Evolutionary conservation across 2,113 vertebrate species (phyloP).

Genomic region (Nestor notabilis): DNA sequence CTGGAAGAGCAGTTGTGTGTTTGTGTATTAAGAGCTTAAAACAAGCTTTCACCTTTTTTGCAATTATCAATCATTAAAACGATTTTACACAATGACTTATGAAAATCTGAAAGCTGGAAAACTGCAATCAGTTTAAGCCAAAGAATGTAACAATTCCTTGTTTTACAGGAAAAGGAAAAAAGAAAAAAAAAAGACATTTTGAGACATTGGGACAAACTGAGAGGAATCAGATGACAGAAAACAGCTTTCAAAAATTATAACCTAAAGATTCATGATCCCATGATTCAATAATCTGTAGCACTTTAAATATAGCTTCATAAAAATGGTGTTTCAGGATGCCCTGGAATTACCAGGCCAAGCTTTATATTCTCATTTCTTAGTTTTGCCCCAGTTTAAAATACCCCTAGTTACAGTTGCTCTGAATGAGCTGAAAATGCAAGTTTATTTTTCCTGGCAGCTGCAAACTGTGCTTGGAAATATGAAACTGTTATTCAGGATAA

Average conservation of each 20-base stretch:
- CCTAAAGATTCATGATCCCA: not conserved
- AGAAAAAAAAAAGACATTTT: not conserved
- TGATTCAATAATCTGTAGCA: not conserved
- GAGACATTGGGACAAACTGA: not conserved
- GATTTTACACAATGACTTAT: not conserved
- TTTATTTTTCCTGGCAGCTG: constrained; percentile 82
- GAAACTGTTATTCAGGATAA: constrained; percentile 77
- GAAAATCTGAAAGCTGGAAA: not conserved
- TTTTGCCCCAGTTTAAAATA: constrained; percentile 27
- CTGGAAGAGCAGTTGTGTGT: not conserved
- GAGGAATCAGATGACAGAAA: not conserved
- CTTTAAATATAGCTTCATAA: not conserved
- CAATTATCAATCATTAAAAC: not conserved
- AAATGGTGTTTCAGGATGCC: not conserved
- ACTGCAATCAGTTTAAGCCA: not conserved
- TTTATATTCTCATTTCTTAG: constrained; percentile 20
- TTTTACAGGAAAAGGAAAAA: not conserved
- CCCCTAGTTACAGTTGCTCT: constrained; percentile 61
- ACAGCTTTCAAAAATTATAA: not conserved
- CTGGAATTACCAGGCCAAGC: not conserved
- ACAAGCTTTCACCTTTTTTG: not conserved
- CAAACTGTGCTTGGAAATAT: constrained; percentile 78
- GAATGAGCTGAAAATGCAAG: constrained; percentile 71
- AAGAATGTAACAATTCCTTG: not conserved
- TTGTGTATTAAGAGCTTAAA: not conserved